Base-by-base conservation (phyloP, 2,888 invertebrate genomes). In the Pyrrhosoma nymphula region DNA sequence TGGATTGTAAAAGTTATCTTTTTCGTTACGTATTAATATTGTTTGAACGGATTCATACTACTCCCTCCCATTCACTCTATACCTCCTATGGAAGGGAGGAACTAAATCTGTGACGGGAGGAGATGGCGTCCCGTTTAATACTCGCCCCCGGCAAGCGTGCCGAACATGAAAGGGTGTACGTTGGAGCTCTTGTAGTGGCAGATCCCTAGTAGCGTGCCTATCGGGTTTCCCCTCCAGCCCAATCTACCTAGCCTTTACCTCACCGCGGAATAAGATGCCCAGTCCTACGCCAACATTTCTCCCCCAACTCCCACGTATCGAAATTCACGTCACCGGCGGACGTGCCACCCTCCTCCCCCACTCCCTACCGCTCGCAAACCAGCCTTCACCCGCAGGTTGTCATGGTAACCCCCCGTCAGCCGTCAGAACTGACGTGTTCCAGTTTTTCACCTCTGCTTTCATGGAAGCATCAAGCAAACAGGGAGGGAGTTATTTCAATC, bases 221-320 rank as follows among this genome's bases (percentile, higher is more conserved):
- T 60, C 60, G 10, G 6, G n/a, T 69, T 26, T 69, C n/a, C 69
- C 26, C 26, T 12, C 69, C 69, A n/a, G 69, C n/a, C 69, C n/a
- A n/a, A n/a, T n/a, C 69, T 56, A 56, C 56, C 10, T 14, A 60
- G 60, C n/a, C 69, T 69, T n/a, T 18, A 26, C 69, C 69, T 20
- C 69, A n/a, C 82, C 82, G 82, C 30, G 35, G 82, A 82, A 82
- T 82, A 82, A 82, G 82, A 82, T 35, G 82, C n/a, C n/a, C n/a
- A 16, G 56, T 60, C 60, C 60, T 60, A 20, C n/a, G 35, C 82
- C 35, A 35, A n/a, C n/a, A 4, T n/a, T n/a, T 35, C 30, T 35
- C 35, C 82, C 30, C 82, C 16, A 35, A 8, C 69, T 14, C 1
- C 82, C 82, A 35, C 82, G 82, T 26, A 35, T 16, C 82, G 35